Percentiles rank a stretch among this genome's conserved stretches.
phyloP scores from a whole-genome alignment of 2,113 vertebrate species.

The Apodemus speciosus region DNA sequence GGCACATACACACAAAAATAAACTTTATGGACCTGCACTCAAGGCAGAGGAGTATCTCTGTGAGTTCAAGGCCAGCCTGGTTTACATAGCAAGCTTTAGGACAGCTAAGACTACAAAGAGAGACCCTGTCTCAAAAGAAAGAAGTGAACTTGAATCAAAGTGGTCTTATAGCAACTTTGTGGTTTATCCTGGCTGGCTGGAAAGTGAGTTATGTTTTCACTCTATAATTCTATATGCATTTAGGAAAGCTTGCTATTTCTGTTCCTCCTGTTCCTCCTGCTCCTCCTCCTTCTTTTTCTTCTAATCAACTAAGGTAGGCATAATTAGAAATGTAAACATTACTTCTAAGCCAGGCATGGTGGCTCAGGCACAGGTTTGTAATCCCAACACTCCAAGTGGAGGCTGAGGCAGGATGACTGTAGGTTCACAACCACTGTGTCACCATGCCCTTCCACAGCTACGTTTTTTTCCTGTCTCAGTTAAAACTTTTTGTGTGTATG shows the following conservation, averaged over 20 bases:
- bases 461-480: background rate
- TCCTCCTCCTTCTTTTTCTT: background rate
- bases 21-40: background rate
- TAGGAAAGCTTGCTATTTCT: background rate
- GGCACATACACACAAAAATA: background rate
- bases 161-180: background rate
- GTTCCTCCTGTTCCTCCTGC: background rate
- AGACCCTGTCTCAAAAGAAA: background rate
- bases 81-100: background rate
- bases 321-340: constrained; percentile 38
- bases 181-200: background rate
- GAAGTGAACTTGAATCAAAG: background rate
- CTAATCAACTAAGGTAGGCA: background rate
- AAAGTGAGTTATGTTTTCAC: background rate
- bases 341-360: background rate
- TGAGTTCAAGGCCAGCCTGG: background rate
- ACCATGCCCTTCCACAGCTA: background rate
- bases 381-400: background rate
- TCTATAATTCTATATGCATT: background rate
- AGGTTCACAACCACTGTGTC: background rate
- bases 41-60: background rate
- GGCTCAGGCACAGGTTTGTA: background rate
- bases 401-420: background rate
- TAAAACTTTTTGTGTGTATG: background rate
- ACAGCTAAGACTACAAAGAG: background rate